phyloP scores from a whole-genome alignment of 2,888 invertebrate species.

The Autographa pulchrina region DNA sequence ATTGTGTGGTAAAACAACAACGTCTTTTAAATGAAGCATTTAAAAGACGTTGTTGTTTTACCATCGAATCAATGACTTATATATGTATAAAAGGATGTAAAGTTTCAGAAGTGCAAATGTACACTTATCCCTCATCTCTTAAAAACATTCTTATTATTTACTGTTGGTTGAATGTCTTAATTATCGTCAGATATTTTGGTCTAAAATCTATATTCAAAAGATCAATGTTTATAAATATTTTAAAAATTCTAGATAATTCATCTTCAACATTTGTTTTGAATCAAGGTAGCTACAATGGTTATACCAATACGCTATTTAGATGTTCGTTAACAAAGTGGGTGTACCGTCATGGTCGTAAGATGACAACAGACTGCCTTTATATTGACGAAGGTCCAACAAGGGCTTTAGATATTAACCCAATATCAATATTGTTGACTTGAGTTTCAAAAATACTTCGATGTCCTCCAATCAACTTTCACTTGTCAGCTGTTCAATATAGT shows the following conservation, averaged over 20 bases:
- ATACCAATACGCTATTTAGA: conserved; percentile 4
- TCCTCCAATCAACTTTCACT: conserved; percentile 60
- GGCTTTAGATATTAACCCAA: conserved; percentile 43
- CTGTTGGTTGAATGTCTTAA: no score
- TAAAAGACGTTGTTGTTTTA: neutral
- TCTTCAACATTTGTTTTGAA: conserved; percentile 14
- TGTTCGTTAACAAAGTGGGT: conserved; percentile 29
- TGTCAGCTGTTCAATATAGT: conserved; percentile 42
- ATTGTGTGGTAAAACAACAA: conserved; percentile 16
- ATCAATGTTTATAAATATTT: no score
- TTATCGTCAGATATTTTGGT: no score
- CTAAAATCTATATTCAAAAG: no score
- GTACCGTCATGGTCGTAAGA: conserved; percentile 44
- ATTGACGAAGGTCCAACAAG: conserved; percentile 53
- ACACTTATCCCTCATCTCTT: no score
- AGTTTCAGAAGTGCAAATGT: no score
- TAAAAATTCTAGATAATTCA: neutral
- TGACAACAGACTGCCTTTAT: conserved; percentile 53
- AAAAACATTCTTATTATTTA: no score
- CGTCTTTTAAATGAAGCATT: neutral
- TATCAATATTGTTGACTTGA: conserved; percentile 35
- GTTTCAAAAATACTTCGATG: conserved; percentile 45
- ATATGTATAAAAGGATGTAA: no score
- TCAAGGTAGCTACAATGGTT: neutral
- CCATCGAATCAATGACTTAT: no score